Percentiles rank a stretch among this genome's conserved stretches.
Evolutionary conservation across 2,113 vertebrate species (phyloP).

Genomic region (Aix galericulata): DNA sequence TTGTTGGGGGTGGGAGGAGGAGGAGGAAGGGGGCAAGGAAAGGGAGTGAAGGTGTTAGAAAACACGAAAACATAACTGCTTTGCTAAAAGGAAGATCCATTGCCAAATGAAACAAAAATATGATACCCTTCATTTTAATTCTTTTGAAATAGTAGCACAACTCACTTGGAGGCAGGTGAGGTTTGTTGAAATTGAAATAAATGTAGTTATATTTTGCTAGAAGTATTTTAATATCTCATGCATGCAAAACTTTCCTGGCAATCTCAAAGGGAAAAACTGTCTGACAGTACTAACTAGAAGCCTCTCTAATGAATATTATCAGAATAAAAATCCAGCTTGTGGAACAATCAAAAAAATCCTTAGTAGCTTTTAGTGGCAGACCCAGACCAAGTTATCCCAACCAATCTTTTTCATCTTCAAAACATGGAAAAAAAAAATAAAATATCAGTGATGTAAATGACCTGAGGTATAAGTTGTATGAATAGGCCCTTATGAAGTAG

Average conservation of each 20-base stretch:
- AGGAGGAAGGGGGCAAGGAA: too few species aligned
- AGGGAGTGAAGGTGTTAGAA: neutral
- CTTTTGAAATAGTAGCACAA: neutral
- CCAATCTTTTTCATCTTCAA: neutral
- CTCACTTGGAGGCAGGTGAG: neutral
- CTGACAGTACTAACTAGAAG: neutral
- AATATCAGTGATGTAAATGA: accelerated
- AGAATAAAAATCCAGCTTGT: neutral
- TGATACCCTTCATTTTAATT: neutral
- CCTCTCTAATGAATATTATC: neutral
- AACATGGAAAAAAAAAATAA: neutral
- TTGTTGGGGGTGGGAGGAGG: too few species aligned
- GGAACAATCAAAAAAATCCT: neutral
- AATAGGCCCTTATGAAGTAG: neutral
- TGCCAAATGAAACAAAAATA: neutral
- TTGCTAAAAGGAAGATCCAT: neutral
- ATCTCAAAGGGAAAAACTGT: neutral
- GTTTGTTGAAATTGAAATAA: neutral
- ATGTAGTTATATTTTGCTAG: neutral
- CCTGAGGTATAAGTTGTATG: neutral
- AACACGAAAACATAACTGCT: neutral
- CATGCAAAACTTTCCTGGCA: neutral
- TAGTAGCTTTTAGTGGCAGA: neutral
- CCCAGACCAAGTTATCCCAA: neutral
- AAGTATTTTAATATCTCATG: neutral